Evolutionary conservation across 2,113 vertebrate genomes (phyloP), one percentile per base, ranked within the genome.

Genomic region (Strigops habroptila): DNA sequence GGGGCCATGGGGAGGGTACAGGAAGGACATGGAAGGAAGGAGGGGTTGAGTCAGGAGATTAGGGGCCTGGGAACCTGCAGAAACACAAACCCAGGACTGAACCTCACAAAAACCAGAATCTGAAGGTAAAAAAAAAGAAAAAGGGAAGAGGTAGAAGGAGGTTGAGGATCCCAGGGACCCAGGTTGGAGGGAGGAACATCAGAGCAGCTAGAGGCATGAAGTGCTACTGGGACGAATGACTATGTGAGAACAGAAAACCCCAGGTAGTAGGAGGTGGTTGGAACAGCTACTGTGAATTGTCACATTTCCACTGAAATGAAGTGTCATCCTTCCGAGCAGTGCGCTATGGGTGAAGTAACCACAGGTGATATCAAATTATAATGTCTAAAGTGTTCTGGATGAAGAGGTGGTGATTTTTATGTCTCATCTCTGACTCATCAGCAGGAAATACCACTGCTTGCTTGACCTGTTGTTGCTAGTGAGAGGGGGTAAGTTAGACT

Each of bases 401-500:
- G 5, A 27, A 52, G 71, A 76, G 43, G 64, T 22, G 41, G 62
- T 80, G 69, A 69, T 94, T 94, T 80, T 82, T 80, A 5, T 86
- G 64, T 82, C 86, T 90, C 35, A 4, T 8, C 30, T 78, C 60
- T 94, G 90, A 97, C 51, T 96, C 92, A 84, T 14, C 68, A 44
- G 80, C 80, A 83, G 92, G 88, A 96, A 93, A 84, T 92, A 3
- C 43, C 69, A 57, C 80, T 83, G 86, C 69, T 65, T 31, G 80
- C 69, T 65, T 93, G 90, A 48, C 86, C 64, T 90, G 88, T 73
- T 90, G 76, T 35, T 80, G 33, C 65, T 55, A 64, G 44, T 16
- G 77, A 15, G 75, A 82, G 74, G 73, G 62, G 49, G 12, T 37
- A 90, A 68, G 64, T 39, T 43, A 31, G 3, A 39, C 27, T 24